These are phyloP conservation scores for Synergus japonicus DNA, from an alignment of 2,888 invertebrate genomes.

Conservation along the genomic window DNA sequence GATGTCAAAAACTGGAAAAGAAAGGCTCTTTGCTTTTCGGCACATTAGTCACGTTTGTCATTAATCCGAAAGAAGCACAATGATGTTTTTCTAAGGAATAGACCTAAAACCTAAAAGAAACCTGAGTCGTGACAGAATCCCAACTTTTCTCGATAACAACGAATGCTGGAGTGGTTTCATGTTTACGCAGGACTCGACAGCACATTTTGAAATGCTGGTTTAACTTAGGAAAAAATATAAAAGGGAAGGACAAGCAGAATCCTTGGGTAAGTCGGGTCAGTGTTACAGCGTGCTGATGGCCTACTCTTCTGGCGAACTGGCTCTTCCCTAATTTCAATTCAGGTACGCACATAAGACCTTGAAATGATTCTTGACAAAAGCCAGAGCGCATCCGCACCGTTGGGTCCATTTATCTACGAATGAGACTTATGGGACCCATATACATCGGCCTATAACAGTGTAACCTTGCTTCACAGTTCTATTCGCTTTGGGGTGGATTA, in stretches of 20 bases:
- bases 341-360: conserved; percentile 30
- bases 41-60: conserved; percentile 34
- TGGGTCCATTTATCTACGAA: conserved; percentile 35
- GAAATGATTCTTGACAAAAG: conserved; percentile 28
- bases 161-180: conserved; percentile 31
- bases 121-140: conserved; percentile 14
- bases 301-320: neutral
- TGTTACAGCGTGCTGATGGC: conserved; percentile 16
- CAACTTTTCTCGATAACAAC: conserved; percentile 22
- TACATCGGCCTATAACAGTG: conserved; percentile 13
- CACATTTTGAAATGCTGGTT: conserved; percentile 19
- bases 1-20: neutral
- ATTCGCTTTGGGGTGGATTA: conserved; percentile 24
- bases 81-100: conserved; percentile 29
- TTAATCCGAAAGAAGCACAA: conserved; percentile 23
- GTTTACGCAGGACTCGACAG: conserved; percentile 28
- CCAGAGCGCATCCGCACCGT: conserved; percentile 18
- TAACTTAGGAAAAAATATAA: neutral
- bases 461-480: conserved; percentile 35
- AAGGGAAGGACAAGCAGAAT: conserved; percentile 21
- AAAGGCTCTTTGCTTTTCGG: neutral
- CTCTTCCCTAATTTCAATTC: conserved; percentile 27
- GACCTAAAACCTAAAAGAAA: conserved; percentile 17
- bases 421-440: conserved; percentile 1
- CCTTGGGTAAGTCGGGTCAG: conserved; percentile 28